Conservation (phyloP, 2,888 invertebrate genomes). For the Altica lythri region DNA sequence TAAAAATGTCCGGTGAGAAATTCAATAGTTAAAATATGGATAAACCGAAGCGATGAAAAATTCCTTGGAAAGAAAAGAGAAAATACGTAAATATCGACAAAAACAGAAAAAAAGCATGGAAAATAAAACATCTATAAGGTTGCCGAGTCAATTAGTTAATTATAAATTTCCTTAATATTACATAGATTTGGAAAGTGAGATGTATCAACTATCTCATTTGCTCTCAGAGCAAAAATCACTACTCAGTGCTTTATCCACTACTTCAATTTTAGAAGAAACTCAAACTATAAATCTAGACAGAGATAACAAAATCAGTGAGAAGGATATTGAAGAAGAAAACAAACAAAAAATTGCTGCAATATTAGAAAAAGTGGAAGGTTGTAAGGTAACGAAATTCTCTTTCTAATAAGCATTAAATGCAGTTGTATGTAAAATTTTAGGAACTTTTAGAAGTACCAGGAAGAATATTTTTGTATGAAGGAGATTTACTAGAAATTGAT, state of each 20-base stretch:
- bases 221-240: conserved; percentile 90
- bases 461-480: conserved; percentile 84
- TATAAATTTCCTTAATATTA: conserved; percentile 30
- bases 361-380: conserved; percentile 86
- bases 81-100: too few relatives aligned
- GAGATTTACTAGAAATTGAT: conserved; percentile 88
- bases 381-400: conserved; percentile 63
- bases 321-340: conserved; percentile 61
- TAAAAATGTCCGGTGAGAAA: too few relatives aligned
- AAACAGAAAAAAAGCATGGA: too few relatives aligned
- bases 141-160: too few relatives aligned
- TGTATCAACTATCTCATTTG: conserved; percentile 95
- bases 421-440: conserved; percentile 51
- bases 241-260: conserved; percentile 74
- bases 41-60: too few relatives aligned
- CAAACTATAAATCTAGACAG: conserved; percentile 53
- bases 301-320: conserved; percentile 53
- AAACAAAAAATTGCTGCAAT: conserved; percentile 71
- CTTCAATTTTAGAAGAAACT: conserved; percentile 64
- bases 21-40: too few relatives aligned
- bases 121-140: too few relatives aligned
- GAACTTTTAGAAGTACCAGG: conserved; percentile 77
- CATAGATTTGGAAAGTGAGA: conserved; percentile 91
- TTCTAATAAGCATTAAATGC: conserved; percentile 28
- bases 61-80: too few relatives aligned